phyloP scores from a whole-genome alignment of 1,140 invertebrate genomes.

The Tetragonula clypearis region DNA sequence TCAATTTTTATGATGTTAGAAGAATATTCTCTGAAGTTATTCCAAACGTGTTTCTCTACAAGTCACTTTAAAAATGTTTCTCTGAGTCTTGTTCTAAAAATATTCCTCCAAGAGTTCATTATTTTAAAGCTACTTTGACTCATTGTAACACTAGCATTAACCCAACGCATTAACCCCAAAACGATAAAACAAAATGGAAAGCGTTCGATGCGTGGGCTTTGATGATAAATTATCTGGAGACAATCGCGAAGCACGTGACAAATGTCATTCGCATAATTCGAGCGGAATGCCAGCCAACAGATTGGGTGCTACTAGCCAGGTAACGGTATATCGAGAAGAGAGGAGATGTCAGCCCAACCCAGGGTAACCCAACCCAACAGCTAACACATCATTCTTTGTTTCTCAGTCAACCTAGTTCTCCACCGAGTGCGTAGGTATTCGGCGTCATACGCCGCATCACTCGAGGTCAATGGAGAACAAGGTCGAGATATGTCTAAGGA shows the following conservation, averaged over 20 bases:
- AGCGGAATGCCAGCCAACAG: slow-evolving; percentile 68
- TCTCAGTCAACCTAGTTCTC: slow-evolving; percentile 66
- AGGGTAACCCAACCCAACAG: slow-evolving; percentile 51
- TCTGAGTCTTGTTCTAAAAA: not conserved
- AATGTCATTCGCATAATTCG: slow-evolving; percentile 54
- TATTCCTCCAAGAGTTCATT: not conserved
- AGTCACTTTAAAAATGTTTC: too few species aligned
- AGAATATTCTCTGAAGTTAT: too few species aligned
- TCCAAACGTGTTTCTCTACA: too few species aligned
- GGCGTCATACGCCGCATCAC: slow-evolving; percentile 29
- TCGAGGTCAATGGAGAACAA: slow-evolving; percentile 73
- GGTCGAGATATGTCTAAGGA: slow-evolving; percentile 62
- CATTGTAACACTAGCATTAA: not conserved
- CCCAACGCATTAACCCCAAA: not conserved
- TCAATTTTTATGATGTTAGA: too few species aligned
- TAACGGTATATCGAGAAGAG: slow-evolving; percentile 76
- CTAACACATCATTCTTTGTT: slow-evolving; percentile 70
- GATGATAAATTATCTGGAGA: not conserved
- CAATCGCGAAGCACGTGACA: slow-evolving; percentile 16
- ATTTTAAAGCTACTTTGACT: not conserved
- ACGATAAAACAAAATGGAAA: not conserved
- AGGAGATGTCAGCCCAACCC: slow-evolving; percentile 73
- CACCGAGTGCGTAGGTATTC: slow-evolving; percentile 61
- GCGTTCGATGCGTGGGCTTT: not conserved
- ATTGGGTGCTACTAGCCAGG: slow-evolving; percentile 60